Evolutionary conservation across 2,888 invertebrate species (phyloP), one percentile per base, ranked within the genome.

Genomic region (Branchellion lobata): DNA sequence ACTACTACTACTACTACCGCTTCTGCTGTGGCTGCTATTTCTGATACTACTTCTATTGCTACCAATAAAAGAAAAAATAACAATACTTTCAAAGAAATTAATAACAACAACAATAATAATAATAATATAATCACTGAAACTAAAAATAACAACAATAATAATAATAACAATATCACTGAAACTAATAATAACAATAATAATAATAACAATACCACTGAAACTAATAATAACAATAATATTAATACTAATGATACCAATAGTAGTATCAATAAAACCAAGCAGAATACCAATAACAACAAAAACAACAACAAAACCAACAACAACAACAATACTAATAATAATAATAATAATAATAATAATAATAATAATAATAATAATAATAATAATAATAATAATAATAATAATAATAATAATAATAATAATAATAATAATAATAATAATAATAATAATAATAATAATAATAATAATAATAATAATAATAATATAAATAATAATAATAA

Each of bases 41-140:
- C n/a, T n/a, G n/a, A n/a, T n/a, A n/a, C n/a, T n/a, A n/a, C n/a
- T n/a, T n/a, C n/a, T n/a, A n/a, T n/a, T n/a, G n/a, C n/a, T n/a
- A n/a, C n/a, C n/a, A n/a, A n/a, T n/a, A n/a, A n/a, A n/a, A n/a
- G n/a, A n/a, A n/a, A n/a, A n/a, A n/a, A n/a, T n/a, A n/a, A n/a
- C n/a, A n/a, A n/a, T n/a, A n/a, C n/a, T n/a, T n/a, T n/a, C n/a
- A n/a, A n/a, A n/a, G n/a, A n/a, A n/a, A n/a, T n/a, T n/a, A n/a
- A n/a, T n/a, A n/a, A n/a, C n/a, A n/a, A n/a, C n/a, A n/a, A n/a
- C n/a, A n/a, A n/a, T n/a, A n/a, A n/a, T n/a, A n/a, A n/a, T n/a
- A n/a, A n/a, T n/a, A 0, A 96, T 96, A 88, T 61, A 96, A 90
- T 0, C 96, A 96, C 8, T 96, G 90, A 57, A 14, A 14, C 47